These are phyloP conservation scores for Acrossocheilus wenchowensis DNA, from an alignment of 2,797 vertebrate species.

Conservation along the genomic window DNA sequence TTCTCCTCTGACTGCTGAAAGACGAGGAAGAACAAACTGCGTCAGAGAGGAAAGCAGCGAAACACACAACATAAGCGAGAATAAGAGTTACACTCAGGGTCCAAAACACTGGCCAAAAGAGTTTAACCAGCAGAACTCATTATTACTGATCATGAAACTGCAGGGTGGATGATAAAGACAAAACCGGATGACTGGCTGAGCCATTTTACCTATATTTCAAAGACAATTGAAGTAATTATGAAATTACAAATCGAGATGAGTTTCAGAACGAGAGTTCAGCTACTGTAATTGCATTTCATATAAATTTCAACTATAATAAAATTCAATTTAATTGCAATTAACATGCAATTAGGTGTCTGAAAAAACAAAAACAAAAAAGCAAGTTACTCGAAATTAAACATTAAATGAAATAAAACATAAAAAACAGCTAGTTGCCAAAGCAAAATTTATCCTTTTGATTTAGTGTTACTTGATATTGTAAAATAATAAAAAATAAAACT, in stretches of 20 bases:
- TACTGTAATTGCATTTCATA: too few species aligned
- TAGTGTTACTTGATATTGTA: too few species aligned
- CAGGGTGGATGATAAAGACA: background rate
- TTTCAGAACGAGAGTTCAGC: too few species aligned
- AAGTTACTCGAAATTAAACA: background rate
- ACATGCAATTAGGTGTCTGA: too few species aligned
- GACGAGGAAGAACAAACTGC: background rate
- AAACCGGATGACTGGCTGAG: background rate
- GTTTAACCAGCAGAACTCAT: background rate
- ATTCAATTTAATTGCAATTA: background rate
- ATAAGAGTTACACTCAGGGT: background rate
- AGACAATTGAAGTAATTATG: background rate
- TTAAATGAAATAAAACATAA: too few species aligned
- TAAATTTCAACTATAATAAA: background rate
- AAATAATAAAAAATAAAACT: too few species aligned
- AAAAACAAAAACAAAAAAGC: too few species aligned
- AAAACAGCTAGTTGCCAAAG: background rate
- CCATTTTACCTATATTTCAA: background rate
- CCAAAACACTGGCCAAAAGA: background rate
- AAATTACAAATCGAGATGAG: background rate
- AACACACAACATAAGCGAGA: background rate
- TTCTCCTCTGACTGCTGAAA: constrained; percentile 93
- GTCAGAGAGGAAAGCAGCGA: constrained; percentile 5
- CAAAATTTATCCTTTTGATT: too few species aligned
- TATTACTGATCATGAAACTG: background rate